Conservation (phyloP, 2,113 vertebrate species). For the Rutilus rutilus region DNA sequence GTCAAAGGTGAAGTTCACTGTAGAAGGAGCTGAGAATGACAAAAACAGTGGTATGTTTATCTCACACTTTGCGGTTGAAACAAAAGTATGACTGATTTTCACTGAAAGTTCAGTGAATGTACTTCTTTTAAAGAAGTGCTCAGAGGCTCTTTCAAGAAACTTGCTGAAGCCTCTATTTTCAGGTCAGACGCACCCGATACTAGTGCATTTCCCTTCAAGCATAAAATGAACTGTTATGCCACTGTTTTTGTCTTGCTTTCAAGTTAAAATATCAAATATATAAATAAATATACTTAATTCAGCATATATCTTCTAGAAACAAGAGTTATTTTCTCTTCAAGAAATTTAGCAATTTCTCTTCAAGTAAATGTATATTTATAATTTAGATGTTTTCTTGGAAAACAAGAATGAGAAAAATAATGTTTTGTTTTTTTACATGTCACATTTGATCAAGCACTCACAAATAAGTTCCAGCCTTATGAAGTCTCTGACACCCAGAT, state of each 20-base stretch:
- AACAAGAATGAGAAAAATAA: not conserved
- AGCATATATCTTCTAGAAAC: not conserved
- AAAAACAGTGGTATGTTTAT: slow-evolving; percentile 6
- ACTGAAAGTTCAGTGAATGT: slow-evolving; percentile 2
- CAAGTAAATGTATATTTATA: not conserved
- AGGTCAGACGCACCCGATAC: not conserved
- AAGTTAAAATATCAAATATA: not conserved
- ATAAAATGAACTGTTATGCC: not conserved
- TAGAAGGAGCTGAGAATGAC: slow-evolving; percentile 75
- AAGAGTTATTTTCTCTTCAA: not conserved
- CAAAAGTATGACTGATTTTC: not conserved
- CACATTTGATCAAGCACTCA: slow-evolving; percentile 74
- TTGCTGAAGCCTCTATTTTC: not conserved
- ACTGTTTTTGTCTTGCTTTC: not conserved
- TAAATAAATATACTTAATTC: not conserved
- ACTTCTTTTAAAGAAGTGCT: not conserved
- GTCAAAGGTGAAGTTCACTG: slow-evolving; percentile 81
- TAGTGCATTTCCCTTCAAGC: too few relatives aligned
- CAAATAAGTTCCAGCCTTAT: slow-evolving; percentile 91
- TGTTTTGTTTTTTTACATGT: not conserved
- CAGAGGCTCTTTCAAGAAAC: not conserved
- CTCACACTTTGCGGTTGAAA: not conserved
- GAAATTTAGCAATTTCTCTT: too few relatives aligned
- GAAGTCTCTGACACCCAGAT: slow-evolving; percentile 91
- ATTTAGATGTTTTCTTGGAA: not conserved